Evolutionary conservation across 2,888 invertebrate genomes (phyloP).

Genomic region (Pyrgus malvae): DNA sequence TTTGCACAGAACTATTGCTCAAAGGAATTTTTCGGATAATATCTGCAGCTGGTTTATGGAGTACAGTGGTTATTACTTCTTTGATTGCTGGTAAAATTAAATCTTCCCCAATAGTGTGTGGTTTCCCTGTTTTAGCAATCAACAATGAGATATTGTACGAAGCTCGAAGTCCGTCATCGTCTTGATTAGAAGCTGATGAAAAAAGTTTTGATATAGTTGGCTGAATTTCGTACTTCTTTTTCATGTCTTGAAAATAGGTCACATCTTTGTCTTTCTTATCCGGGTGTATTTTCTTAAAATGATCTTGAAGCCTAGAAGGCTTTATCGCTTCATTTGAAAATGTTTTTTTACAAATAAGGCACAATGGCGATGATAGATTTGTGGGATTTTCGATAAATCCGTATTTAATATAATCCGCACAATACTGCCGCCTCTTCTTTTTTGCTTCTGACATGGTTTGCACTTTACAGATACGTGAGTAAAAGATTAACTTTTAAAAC

Average conservation of each 20-base stretch:
- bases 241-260: conserved; percentile 36
- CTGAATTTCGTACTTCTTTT: conserved; percentile 33
- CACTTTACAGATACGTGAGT: not conserved
- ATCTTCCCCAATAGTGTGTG: conserved; percentile 26
- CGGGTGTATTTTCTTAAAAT: conserved; percentile 25
- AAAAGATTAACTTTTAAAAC: not conserved
- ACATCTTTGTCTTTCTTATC: conserved; percentile 34
- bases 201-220: not conserved
- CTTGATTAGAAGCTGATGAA: not conserved
- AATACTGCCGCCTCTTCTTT: not conserved
- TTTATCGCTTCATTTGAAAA: conserved; percentile 35
- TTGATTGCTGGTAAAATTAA: conserved; percentile 36
- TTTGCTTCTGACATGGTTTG: not conserved
- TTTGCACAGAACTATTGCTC: conserved; percentile 33
- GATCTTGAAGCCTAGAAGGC: not conserved
- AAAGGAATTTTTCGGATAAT: conserved; percentile 38
- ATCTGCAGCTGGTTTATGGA: conserved; percentile 35
- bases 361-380: conserved; percentile 36
- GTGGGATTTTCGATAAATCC: conserved; percentile 2
- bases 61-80: conserved; percentile 36
- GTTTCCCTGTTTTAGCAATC: conserved; percentile 25
- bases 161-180: conserved; percentile 32
- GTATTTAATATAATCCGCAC: conserved; percentile 25
- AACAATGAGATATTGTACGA: conserved; percentile 28
- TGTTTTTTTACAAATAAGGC: conserved; percentile 35